Evolutionary conservation across 2,888 invertebrate species (phyloP), one percentile per base, ranked within the genome.

Genomic region (Pristionchus arcanus): DNA sequence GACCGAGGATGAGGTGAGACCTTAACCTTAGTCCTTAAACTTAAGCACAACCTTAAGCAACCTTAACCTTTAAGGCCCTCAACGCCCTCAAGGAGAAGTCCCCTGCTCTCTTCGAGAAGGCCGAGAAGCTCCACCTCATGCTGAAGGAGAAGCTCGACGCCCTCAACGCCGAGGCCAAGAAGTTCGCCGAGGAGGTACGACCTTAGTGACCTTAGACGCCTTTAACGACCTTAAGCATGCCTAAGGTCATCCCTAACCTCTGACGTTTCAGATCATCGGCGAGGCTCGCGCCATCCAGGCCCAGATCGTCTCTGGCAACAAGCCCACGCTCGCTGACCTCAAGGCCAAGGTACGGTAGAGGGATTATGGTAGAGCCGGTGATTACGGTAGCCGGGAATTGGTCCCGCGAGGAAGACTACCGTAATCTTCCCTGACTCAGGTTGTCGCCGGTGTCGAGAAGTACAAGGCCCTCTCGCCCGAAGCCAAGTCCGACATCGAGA

Each of bases 21-120:
- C n/a, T 31, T 34, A 59, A 25, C 84, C 59, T 49, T 84, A 83
- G n/a, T 42, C 42, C 74, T 28, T 77, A 77, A 49, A 0, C 68
- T 68, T 68, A 28, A 28, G 63, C 19, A 11, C n/a, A n/a, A 42
- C 25, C 7, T 42, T 77, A 34, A 77, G 77, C 0, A 15, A 3
- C 25, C 77, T 77, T 42, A 77, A 77, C 13, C 21, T 21, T 88
- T 81, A 91, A 94, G 91, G 93, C 93, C 91, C 90, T 94, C 84
- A 91, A 91, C 87, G 94, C 94, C 84, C 92, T 94, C 74, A 94
- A 94, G 93, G 93, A 90, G 74, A 94, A 94, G 91, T 92, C 92
- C 9, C 93, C 93, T 83, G 91, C 93, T 77, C 93, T 94, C 88
- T 90, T 93, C 92, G 94, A 91, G 90, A 94, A 94, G 91, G 92